A percentile compares a stretch with the other conserved stretches of the same genome.
Evolutionary conservation across 2,797 vertebrate species (phyloP).

Genomic region (Gallirallus australis): DNA sequence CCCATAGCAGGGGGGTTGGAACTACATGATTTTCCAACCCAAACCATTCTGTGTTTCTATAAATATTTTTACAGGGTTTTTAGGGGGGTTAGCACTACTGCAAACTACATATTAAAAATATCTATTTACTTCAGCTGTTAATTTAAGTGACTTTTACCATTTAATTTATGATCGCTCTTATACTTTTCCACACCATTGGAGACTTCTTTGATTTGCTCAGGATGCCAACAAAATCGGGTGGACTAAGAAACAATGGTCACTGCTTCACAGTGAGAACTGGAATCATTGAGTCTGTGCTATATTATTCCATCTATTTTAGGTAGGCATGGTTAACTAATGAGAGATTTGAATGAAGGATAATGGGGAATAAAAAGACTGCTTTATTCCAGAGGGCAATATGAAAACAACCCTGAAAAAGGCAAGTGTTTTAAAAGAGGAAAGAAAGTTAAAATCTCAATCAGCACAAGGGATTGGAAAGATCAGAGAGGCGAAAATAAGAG

Average conservation of each 20-base stretch:
- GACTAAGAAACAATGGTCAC: neutral
- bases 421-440: neutral
- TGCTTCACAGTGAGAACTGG: neutral
- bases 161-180: neutral
- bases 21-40: too few species aligned
- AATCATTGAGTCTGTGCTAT: neutral
- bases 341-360: neutral
- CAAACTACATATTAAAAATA: neutral
- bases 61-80: too few species aligned
- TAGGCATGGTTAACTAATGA: neutral
- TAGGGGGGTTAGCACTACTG: neutral
- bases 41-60: too few species aligned
- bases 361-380: neutral
- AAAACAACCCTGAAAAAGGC: neutral
- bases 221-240: neutral
- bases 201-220: neutral
- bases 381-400: neutral
- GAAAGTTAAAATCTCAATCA: neutral
- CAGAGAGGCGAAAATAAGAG: neutral
- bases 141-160: neutral
- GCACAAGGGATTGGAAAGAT: neutral
- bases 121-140: neutral
- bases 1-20: too few species aligned
- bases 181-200: neutral
- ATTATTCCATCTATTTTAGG: neutral